Evolutionary conservation across 2,888 invertebrate genomes (phyloP).

Genomic region (Nymphalis urticae): DNA sequence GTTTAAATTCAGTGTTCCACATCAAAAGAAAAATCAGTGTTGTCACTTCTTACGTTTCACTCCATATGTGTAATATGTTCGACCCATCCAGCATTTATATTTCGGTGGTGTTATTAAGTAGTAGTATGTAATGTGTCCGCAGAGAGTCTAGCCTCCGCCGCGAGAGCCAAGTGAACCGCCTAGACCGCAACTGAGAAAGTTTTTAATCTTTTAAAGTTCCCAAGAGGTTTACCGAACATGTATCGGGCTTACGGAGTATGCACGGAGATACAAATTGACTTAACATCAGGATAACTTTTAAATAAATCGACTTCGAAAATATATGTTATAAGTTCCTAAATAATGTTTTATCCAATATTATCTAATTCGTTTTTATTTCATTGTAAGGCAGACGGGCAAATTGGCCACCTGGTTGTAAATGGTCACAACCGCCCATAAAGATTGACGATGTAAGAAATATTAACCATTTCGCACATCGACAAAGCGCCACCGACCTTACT

Average conservation of each 20-base stretch:
- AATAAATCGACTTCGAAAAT: slow-evolving; percentile 1
- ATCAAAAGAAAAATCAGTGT: too few relatives aligned
- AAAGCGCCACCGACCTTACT: too few relatives aligned
- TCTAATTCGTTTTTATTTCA: too few relatives aligned
- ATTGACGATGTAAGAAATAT: too few relatives aligned
- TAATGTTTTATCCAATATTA: too few relatives aligned
- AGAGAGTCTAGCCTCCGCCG: neutral
- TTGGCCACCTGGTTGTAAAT: too few relatives aligned
- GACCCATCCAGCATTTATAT: neutral
- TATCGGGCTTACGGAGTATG: slow-evolving; percentile 8
- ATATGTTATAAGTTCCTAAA: neutral
- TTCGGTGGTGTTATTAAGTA: neutral
- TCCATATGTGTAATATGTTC: neutral
- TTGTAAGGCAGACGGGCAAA: too few relatives aligned
- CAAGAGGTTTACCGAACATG: slow-evolving; percentile 3
- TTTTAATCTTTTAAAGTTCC: slow-evolving; percentile 13
- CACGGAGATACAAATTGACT: slow-evolving; percentile 8
- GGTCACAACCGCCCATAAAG: too few relatives aligned
- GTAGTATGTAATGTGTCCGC: slow-evolving; percentile 7
- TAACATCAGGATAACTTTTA: slow-evolving; percentile 1
- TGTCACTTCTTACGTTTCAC: neutral
- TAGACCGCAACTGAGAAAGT: slow-evolving; percentile 8
- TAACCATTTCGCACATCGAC: too few relatives aligned
- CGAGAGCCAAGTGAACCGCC: slow-evolving; percentile 3
- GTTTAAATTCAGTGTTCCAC: too few relatives aligned